Percentiles rank a stretch among this genome's conserved stretches.
Conservation (phyloP, 1,140 invertebrate genomes). For the Pentalonia nigronervosa region DNA sequence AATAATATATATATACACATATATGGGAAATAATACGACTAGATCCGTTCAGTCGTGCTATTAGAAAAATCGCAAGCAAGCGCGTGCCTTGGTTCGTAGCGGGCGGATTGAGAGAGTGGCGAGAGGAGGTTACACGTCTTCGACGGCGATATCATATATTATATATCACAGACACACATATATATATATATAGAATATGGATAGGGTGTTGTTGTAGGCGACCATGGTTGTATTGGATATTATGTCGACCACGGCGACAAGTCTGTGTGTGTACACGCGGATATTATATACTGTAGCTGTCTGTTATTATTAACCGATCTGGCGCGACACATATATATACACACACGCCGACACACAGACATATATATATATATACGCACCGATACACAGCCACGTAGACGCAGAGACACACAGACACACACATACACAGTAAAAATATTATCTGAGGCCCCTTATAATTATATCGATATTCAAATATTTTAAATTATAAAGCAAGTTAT, state of each 20-base stretch:
- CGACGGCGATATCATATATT: background rate
- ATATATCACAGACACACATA: background rate
- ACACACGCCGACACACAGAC: background rate
- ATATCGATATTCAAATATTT: no score
- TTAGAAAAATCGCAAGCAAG: background rate
- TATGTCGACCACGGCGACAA: background rate
- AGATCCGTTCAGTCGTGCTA: background rate
- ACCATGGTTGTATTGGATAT: background rate
- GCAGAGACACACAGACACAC: background rate
- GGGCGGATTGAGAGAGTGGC: background rate
- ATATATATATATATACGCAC: background rate
- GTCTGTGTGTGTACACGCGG: background rate
- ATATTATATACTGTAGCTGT: background rate
- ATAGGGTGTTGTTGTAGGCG: background rate
- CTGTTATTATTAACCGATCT: background rate
- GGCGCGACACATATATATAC: background rate
- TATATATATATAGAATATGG: background rate
- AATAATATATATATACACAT: constrained; percentile 1
- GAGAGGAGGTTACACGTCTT: background rate
- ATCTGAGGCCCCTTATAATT: no score
- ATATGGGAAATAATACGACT: background rate
- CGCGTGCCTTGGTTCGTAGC: background rate
- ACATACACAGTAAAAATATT: no score
- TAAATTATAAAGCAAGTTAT: no score
- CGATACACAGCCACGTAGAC: no score